Evolutionary conservation across 1,140 invertebrate genomes (phyloP).

Genomic region (Radopholus similis): DNA sequence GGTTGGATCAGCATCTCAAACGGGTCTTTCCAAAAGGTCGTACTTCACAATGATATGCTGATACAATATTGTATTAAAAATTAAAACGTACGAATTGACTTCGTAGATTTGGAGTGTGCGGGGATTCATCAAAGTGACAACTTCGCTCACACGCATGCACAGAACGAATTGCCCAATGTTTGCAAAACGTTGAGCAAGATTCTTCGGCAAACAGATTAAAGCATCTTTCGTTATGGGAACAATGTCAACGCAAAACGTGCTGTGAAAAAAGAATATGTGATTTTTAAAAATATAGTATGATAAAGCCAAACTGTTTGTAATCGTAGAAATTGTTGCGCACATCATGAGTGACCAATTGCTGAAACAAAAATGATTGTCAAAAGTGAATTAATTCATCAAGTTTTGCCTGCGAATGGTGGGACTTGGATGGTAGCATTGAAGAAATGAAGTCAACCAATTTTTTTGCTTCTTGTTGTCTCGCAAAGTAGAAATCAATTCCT

Average conservation of each 20-base stretch:
- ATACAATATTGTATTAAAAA: background rate
- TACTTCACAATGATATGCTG: slow-evolving; percentile 75
- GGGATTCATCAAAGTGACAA: slow-evolving; percentile 89
- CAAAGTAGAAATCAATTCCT: slow-evolving; percentile 92
- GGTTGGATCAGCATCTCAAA: slow-evolving; percentile 82
- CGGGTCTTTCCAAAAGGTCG: slow-evolving; percentile 77
- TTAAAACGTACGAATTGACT: slow-evolving; percentile 45
- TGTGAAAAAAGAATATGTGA: slow-evolving; percentile 85
- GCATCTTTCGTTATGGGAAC: slow-evolving; percentile 93
- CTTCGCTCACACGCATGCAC: slow-evolving; percentile 79
- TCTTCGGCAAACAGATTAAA: slow-evolving; percentile 83
- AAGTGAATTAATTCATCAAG: slow-evolving; percentile 51
- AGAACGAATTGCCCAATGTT: slow-evolving; percentile 85
- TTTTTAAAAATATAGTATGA: background rate
- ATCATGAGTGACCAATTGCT: slow-evolving; percentile 94
- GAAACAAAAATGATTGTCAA: slow-evolving; percentile 71
- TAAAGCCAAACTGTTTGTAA: slow-evolving; percentile 72
- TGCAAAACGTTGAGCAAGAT: slow-evolving; percentile 81
- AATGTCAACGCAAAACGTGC: slow-evolving; percentile 80
- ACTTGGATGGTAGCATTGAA: slow-evolving; percentile 73
- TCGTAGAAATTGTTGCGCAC: slow-evolving; percentile 93
- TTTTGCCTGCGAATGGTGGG: slow-evolving; percentile 62
- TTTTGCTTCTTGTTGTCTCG: slow-evolving; percentile 79
- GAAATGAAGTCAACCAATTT: slow-evolving; percentile 92
- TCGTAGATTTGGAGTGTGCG: slow-evolving; percentile 76